Evolutionary conservation across 2,797 vertebrate genomes (phyloP), one percentile per base, ranked within the genome.

Genomic region (Amniataba percoides): DNA sequence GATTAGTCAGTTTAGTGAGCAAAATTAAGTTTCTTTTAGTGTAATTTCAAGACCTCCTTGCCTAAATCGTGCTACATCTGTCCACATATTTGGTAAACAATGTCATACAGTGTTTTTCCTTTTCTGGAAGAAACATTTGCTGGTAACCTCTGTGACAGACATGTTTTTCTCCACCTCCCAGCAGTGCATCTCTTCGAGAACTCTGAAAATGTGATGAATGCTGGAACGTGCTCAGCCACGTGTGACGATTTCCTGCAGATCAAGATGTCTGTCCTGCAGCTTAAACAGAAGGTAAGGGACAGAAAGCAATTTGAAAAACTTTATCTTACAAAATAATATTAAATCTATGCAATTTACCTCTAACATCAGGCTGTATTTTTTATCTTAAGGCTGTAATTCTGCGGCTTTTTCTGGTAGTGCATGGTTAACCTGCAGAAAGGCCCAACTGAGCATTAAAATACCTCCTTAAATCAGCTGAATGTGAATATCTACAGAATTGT

Each of bases 161-260:
- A 16, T 48, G 66, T 59, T 48, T 68, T 53, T 53, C 27, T 14
- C 2, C 34, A 31, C 58, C 61, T 83, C 88, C 89, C 91, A 79
- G 93, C 92, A 93, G 89, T 95, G 85, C 95, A 95, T 53, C 95
- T 96, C 58, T 95, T 96, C 39, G 96, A 97, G 83, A 97, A 97
- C 88, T 94, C 96, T 1, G 97, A 99, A 92, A 96, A 95, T 0
- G 89, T 95, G 4, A 96, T 96, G 77, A 97, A 97, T 83, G 87
- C 94, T 0, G 95, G 95, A 43, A 95, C 95, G 0, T 99, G 98
- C 90, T 98, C 97, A 3, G 96, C 97, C 68, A 97, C 97, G 0
- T 99, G 98, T 85, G 97, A 97, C 74, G 98, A 99, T 84, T 97
- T 99, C 86, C 94, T 97, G 83, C 98, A 98, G 94, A 97, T 99